Evolutionary conservation across 23 tunicate species (phyloP).

Genomic region (Halocynthia aurantium): DNA sequence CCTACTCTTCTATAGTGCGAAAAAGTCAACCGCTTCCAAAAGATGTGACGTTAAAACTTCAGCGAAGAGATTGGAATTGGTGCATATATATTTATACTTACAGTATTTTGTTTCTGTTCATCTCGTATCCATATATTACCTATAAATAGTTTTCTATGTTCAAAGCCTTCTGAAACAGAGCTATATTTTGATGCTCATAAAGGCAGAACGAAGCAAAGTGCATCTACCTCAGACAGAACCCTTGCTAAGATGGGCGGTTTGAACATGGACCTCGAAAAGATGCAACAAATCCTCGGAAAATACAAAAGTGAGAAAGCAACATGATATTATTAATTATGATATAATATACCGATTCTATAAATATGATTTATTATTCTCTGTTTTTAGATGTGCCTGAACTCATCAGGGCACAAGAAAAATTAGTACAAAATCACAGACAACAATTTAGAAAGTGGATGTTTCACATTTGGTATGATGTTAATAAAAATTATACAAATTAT

Average conservation of each 20-base stretch:
- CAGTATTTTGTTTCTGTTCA: too few relatives aligned
- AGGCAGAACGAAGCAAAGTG: neutral
- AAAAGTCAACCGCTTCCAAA: too few relatives aligned
- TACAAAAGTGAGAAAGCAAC: neutral
- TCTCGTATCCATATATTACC: too few relatives aligned
- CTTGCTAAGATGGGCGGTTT: constrained; percentile 37
- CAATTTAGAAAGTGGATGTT: constrained; percentile 63
- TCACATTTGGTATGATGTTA: constrained; percentile 24
- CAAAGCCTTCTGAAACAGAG: constrained; percentile 49
- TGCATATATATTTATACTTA: too few relatives aligned
- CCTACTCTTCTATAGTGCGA: too few relatives aligned
- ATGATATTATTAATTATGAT: too few relatives aligned
- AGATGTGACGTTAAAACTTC: too few relatives aligned
- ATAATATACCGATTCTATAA: too few relatives aligned
- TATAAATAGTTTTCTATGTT: neutral
- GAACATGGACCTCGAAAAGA: constrained; percentile 26
- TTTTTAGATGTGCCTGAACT: too few relatives aligned
- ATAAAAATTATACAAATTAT: too few relatives aligned
- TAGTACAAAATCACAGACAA: constrained; percentile 21
- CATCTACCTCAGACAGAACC: constrained; percentile 57
- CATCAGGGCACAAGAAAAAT: neutral
- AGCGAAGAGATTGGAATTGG: too few relatives aligned
- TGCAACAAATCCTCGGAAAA: constrained; percentile 21
- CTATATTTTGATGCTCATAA: constrained; percentile 63
- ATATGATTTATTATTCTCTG: too few relatives aligned